These are phyloP conservation scores for Zonitis immaculata DNA, from an alignment of 2,888 invertebrate genomes.

Conservation along the genomic window DNA sequence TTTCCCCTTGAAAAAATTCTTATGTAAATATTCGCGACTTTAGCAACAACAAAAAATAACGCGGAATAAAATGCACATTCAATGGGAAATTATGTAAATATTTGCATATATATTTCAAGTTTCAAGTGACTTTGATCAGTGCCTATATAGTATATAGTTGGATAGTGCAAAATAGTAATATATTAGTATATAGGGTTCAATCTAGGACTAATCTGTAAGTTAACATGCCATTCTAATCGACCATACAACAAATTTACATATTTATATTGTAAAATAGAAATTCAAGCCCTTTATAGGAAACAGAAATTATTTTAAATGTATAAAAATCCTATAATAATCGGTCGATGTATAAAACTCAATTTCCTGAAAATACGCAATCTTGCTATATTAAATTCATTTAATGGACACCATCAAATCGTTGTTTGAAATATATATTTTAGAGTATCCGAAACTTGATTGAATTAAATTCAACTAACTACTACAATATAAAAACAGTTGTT, in stretches of 20 bases:
- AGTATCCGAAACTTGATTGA: too few relatives aligned
- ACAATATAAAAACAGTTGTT: background rate
- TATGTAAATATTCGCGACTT: constrained; percentile 30
- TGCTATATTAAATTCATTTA: background rate
- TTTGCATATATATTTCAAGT: constrained; percentile 3
- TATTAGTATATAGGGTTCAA: background rate
- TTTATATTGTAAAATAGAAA: too few relatives aligned
- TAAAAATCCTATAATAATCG: too few relatives aligned
- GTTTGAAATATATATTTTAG: too few relatives aligned
- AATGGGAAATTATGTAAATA: constrained; percentile 19
- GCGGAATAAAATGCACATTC: constrained; percentile 12
- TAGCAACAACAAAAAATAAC: constrained; percentile 3
- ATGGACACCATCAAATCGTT: background rate
- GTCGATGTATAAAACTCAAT: background rate
- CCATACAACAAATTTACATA: background rate
- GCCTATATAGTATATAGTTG: too few relatives aligned
- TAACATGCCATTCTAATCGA: background rate
- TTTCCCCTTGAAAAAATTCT: constrained; percentile 27
- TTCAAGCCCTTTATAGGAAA: too few relatives aligned
- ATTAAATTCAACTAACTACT: too few relatives aligned
- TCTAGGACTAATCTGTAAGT: background rate
- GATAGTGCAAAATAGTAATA: background rate
- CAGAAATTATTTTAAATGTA: too few relatives aligned
- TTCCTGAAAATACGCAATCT: background rate
- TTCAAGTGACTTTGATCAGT: background rate